Evolutionary conservation across 1,140 invertebrate species (phyloP), one percentile per base, ranked within the genome.

Genomic region (Sweltsa coloradensis): DNA sequence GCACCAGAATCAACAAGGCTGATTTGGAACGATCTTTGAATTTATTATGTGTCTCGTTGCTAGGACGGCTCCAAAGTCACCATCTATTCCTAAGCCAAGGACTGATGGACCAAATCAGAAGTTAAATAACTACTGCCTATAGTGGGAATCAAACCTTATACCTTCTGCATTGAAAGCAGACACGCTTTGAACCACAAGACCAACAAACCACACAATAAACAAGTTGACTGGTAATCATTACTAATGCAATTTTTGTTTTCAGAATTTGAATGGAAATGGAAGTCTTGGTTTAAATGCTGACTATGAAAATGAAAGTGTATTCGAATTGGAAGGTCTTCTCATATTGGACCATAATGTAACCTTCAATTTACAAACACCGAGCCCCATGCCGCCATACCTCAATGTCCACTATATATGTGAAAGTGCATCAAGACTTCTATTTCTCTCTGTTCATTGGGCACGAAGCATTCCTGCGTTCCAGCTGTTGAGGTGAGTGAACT

Each of bases 361-460:
- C 16, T 94, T 94, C 60, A 81, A 85, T 58, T 66, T 93, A 51
- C 84, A 85, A 52, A 83, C 85, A 5, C 89, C 89, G 13, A 79
- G 78, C 29, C 79, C 85, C 39, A 79, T 86, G 51, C 84, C 86
- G 31, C 71, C 81, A 14, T 89, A 84, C 66, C 71, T 88, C 43
- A 90, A 89, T 59, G 78, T 88, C 51, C 85, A 91, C 66, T 91
- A 87, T 58, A 89, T 95, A 40, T 93, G 88, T 69, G 90, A 95
- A 70, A 89, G 84, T 61, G 87, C 89, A 5, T 90, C 88, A 14
- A 71, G 91, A 53, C 70, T 95, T 34, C 69, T 95, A 25, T 93
- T 95, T 61, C 69, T 89, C 5, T 87, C 87, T 3, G 79, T 94
- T 53, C 85, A 93, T 62, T 94, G 89, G 85, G 79, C 86, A 25